Base-by-base conservation (phyloP, 35 echinoderm and acorn worm genomes). In the Chiridota heheva region DNA sequence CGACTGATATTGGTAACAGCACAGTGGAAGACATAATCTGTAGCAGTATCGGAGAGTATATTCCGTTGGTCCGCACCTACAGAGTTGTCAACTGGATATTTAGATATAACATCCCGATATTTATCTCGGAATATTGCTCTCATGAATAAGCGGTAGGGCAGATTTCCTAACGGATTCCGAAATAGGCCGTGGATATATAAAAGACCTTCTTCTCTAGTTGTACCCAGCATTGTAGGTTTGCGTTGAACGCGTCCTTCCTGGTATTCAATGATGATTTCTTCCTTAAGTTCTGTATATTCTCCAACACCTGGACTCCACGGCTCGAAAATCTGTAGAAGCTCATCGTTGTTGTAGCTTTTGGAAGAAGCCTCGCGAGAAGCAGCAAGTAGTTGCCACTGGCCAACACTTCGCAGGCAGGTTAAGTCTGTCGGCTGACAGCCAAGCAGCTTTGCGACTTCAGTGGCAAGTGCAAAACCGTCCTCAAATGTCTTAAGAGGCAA, bases 261-360 rank as follows among this genome's bases (percentile, higher is more conserved):
- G 18, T 40, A 64, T 12, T 70, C 70, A 2, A 67, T 47, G 3
- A 86, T 39, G 12, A 62, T 44, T 32, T 77, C 73, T 20, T 77
- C 73, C 31, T 46, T 46, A 40, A 58, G 60, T 53, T 77, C 73
- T 28, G 75, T 78, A 13, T 58, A 40, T 22, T 73, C 84, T 0
- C 70, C 84, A 18, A 86, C 60, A 1, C 53, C 65, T 22, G 84
- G 84, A 25, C 70, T 57, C 84, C 84, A 86, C 41, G 61, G 71
- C 42, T 86, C 84, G 33, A 86, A 77, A 27, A 86, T 47, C 35
- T 86, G 70, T 3, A 86, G 60, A 7, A 78, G 29, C 38, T 75
- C 37, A 24, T 32, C 5, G 0, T 58, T 70, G 34, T 86, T 76
- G 31, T 65, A 37, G 59, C 76, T 26, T 27, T n/a, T 40, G 15